These are phyloP conservation scores for Orientallactaga bullata DNA, from an alignment of 2,113 vertebrate genomes.

Conservation along the genomic window DNA sequence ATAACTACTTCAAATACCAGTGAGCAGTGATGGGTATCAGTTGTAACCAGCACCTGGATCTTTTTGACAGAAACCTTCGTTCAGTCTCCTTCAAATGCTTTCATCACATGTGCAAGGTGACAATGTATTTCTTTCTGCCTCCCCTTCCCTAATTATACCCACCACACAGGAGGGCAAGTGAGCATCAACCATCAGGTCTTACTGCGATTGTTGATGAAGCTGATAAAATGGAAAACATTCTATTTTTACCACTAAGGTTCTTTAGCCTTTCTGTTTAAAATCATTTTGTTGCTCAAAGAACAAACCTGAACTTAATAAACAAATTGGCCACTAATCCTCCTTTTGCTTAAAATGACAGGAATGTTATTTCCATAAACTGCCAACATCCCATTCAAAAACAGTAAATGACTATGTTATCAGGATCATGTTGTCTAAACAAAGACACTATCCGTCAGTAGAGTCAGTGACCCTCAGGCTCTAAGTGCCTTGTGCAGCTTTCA, in stretches of 20 bases:
- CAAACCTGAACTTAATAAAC: constrained; percentile 50
- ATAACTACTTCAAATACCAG: not conserved
- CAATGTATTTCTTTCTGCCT: not conserved
- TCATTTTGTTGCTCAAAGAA: constrained; percentile 47
- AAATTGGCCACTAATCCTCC: not conserved
- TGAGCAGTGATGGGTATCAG: not conserved
- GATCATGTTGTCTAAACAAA: constrained; percentile 40
- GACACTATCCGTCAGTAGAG: constrained; percentile 15
- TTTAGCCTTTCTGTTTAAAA: constrained; percentile 49
- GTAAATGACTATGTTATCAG: constrained; percentile 30
- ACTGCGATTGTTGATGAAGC: not conserved
- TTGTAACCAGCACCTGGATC: not conserved
- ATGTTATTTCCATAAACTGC: constrained; percentile 55
- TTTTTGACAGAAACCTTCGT: not conserved
- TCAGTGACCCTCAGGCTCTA: constrained; percentile 11
- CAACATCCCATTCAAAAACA: constrained; percentile 22
- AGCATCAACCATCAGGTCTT: constrained; percentile 40
- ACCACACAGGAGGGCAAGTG: not conserved
- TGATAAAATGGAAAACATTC: constrained; percentile 46
- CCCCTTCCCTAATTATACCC: constrained; percentile 35
- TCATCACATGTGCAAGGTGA: not conserved
- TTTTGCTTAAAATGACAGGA: constrained; percentile 42
- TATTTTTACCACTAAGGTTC: constrained; percentile 8
- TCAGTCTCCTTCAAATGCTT: not conserved
- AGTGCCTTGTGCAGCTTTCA: not conserved